Evolutionary conservation across 2,113 vertebrate genomes (phyloP).

Genomic region (Galemys pyrenaicus): DNA sequence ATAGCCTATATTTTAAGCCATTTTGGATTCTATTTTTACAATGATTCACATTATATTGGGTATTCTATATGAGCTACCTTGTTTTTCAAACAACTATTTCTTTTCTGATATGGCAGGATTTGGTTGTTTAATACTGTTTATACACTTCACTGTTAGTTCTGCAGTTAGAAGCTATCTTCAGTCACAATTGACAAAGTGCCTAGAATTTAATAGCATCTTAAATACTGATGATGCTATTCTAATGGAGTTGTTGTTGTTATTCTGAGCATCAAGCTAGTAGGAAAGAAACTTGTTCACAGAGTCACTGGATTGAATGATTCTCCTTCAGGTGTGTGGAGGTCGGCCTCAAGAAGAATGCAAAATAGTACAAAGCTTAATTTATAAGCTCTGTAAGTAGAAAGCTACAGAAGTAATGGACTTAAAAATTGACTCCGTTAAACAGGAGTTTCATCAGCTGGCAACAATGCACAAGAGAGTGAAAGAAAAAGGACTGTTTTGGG

Average conservation of each 20-base stretch:
- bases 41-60: background rate
- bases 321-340: conserved; percentile 42
- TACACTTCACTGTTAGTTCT: background rate
- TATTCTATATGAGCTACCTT: conserved; percentile 10
- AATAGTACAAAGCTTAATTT: conserved; percentile 57
- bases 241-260: conserved; percentile 46
- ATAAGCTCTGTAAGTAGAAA: conserved; percentile 66
- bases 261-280: background rate
- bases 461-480: conserved; percentile 44
- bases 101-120: background rate
- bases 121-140: conserved; percentile 34
- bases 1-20: background rate
- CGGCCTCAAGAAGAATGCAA: conserved; percentile 18
- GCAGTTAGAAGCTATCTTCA: conserved; percentile 36
- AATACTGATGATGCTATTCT: conserved; percentile 1
- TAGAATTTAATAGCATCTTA: conserved; percentile 54
- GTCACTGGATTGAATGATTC: background rate
- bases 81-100: conserved; percentile 8
- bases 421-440: conserved; percentile 51
- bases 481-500: conserved; percentile 55
- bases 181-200: conserved; percentile 29
- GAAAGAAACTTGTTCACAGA: background rate
- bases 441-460: conserved; percentile 64
- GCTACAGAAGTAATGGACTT: conserved; percentile 58
- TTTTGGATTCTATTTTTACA: background rate